Percentiles rank a stretch among this genome's conserved stretches.
phyloP scores from a whole-genome alignment of 1,140 invertebrate species.

The Lamellibrachia luymesi region DNA sequence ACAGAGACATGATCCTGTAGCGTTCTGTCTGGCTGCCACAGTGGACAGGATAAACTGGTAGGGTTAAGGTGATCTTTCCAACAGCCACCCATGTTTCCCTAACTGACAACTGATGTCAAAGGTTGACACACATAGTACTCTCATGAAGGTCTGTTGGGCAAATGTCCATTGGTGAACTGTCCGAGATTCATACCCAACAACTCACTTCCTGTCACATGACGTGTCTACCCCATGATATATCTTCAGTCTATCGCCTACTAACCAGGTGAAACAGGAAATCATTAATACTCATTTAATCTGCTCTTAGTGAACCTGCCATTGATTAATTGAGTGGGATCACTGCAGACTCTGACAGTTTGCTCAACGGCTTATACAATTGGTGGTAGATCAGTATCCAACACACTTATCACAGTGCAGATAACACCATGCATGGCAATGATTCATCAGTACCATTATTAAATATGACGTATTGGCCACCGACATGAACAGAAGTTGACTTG shows the following conservation, averaged over 20 bases:
- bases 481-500: neutral
- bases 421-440: neutral
- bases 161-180: no score
- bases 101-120: neutral
- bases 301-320: neutral
- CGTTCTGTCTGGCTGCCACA: neutral
- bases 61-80: neutral
- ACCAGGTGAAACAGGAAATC: neutral
- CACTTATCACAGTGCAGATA: neutral
- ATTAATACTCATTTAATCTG: neutral
- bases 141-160: no score
- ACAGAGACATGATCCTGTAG: neutral
- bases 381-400: neutral
- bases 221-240: neutral
- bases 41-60: neutral
- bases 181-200: neutral
- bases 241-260: neutral
- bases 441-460: neutral
- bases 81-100: neutral
- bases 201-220: neutral
- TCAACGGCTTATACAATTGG: neutral
- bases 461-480: neutral
- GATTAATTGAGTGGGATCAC: neutral
- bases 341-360: neutral
- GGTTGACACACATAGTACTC: neutral